Conservation (phyloP, 2,113 vertebrate genomes). For the Phylloscopus whistleri region DNA sequence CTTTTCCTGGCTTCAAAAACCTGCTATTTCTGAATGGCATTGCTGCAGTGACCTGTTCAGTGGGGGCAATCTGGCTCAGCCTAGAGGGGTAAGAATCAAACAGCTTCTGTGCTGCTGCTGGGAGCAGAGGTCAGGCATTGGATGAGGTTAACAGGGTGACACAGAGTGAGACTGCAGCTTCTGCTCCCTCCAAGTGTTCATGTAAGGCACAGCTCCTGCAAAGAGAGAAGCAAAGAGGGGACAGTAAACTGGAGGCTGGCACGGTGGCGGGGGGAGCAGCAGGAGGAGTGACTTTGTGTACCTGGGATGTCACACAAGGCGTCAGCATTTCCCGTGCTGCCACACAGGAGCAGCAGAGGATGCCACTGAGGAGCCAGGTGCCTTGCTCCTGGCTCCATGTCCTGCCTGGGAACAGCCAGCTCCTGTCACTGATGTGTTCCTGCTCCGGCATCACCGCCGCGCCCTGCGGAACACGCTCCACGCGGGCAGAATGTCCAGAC, state of each 20-base stretch:
- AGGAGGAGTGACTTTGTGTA: not conserved
- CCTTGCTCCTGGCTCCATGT: not conserved
- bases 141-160: not conserved
- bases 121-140: not conserved
- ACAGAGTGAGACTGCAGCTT: not conserved
- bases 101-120: not conserved
- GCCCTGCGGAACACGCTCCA: rapidly evolving
- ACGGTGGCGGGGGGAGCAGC: not conserved
- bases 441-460: rapidly evolving
- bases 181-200: not conserved
- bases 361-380: rapidly evolving
- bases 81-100: not conserved
- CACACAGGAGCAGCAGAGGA: not conserved
- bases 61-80: not conserved
- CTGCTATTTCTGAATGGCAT: not conserved
- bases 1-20: not conserved
- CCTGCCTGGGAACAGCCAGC: not conserved
- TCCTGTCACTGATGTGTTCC: rapidly evolving
- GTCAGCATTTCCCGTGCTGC: not conserved
- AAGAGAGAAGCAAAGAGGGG: not conserved
- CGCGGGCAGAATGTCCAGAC: not conserved
- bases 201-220: not conserved
- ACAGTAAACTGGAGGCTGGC: not conserved
- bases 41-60: not conserved
- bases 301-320: not conserved